Base-by-base conservation (phyloP, 1,140 invertebrate genomes). In the Charaxes varanes region DNA sequence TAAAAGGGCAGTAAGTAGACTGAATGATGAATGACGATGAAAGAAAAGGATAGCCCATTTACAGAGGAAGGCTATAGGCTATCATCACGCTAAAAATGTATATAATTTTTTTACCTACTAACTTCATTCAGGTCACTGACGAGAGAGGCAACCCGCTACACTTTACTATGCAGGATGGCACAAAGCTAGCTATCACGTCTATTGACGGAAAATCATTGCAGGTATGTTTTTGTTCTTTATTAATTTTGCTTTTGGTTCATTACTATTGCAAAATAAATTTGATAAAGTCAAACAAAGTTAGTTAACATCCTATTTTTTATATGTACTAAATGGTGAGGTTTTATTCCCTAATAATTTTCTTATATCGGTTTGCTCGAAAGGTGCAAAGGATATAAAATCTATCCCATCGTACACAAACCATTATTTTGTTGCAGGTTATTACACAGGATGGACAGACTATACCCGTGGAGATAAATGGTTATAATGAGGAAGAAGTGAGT, bases 131-230 rank as follows among this genome's bases (percentile, higher is more conserved):
- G 85, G 86, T 91, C 14, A 88, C 87, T 2, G 90, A 91, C 71
- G 86, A 88, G 47, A 85, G 89, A 33, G 90, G 90, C 6, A 91
- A 91, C 70, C 86, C 89, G 4, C 82, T 92, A 16, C 89, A 88
- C 35, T 86, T 92, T 44, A 90, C 89, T 0, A 87, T 90, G 49
- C 86, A 88, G 54, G 89, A 91, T 61, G 90, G 90, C 4, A 85
- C 88, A 2, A 81, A 84, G 24, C 85, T 88, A 5, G 84, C 86
- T 2, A 83, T 86, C 38, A 82, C 78, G 3, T 80, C 78, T 1
- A 58, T 74, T 2, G 80, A 85, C 27, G 80, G 84, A 6, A 77
- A 86, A 37, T 83, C 78, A 8, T 56, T 88, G 42, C 84, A 87
- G 70, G 86, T 85, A 19, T 42, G 10, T 17, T 11, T 12, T 3